These are phyloP conservation scores for Misgurnus anguillicaudatus DNA, from an alignment of 2,113 vertebrate genomes.

Conservation along the genomic window DNA sequence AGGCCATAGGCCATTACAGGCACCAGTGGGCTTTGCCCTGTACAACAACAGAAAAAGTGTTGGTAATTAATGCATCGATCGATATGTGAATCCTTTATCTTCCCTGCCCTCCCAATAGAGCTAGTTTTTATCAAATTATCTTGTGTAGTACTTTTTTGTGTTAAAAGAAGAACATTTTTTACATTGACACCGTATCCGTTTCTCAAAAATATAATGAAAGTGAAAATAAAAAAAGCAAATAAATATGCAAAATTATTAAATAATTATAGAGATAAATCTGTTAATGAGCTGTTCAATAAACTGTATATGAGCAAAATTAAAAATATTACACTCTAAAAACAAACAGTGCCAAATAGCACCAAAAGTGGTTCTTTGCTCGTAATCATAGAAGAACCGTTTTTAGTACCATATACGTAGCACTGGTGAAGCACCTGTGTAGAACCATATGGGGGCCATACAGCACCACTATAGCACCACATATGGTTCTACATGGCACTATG, in stretches of 20 bases:
- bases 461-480: too few relatives aligned
- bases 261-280: too few relatives aligned
- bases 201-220: neutral
- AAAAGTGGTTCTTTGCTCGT: too few relatives aligned
- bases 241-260: neutral
- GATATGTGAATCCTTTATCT: constrained; percentile 43
- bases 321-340: too few relatives aligned
- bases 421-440: too few relatives aligned
- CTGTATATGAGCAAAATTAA: too few relatives aligned
- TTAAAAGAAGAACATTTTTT: constrained; percentile 1
- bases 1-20: constrained; percentile 8
- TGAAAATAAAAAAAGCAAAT: neutral
- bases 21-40: constrained; percentile 14
- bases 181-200: neutral
- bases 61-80: constrained; percentile 47
- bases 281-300: too few relatives aligned
- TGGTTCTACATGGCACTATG: too few relatives aligned
- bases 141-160: neutral
- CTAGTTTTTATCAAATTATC: neutral
- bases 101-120: neutral
- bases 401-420: too few relatives aligned
- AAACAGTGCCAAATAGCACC: too few relatives aligned
- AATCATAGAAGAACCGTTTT: too few relatives aligned
- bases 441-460: too few relatives aligned
- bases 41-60: constrained; percentile 12